phyloP scores from a whole-genome alignment of 2,888 invertebrate genomes.

The Synergus gifuensis region DNA sequence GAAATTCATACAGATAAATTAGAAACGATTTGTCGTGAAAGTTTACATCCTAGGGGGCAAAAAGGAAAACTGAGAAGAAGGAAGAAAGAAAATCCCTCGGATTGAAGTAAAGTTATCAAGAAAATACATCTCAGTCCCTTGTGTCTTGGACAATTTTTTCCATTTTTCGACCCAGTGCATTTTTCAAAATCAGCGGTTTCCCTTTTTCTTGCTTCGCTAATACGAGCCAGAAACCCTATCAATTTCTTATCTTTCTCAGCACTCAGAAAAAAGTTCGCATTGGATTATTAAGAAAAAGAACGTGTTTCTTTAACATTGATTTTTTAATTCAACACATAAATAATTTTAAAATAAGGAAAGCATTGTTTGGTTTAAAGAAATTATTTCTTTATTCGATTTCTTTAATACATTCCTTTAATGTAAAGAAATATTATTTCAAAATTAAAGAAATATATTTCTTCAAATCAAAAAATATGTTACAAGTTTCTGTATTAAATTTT shows the following conservation, averaged over 20 bases:
- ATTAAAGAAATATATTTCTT: no score
- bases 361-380: no score
- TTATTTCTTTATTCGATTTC: no score
- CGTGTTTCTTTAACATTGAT: neutral
- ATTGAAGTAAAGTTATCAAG: slow-evolving; percentile 5
- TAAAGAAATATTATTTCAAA: no score
- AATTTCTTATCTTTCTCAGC: neutral
- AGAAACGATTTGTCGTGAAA: neutral
- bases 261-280: neutral
- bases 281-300: neutral
- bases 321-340: neutral
- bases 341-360: neutral
- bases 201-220: neutral
- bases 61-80: neutral
- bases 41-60: neutral
- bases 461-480: no score
- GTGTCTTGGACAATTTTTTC: neutral
- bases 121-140: slow-evolving; percentile 12
- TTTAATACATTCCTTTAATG: no score
- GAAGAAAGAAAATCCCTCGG: neutral
- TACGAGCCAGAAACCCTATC: neutral
- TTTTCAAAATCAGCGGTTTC: neutral
- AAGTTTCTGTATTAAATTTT: no score
- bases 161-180: slow-evolving; percentile 8
- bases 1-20: slow-evolving; percentile 31